These are phyloP conservation scores for Rhyacichthys aspro DNA, from an alignment of 2,797 vertebrate genomes.

Conservation along the genomic window DNA sequence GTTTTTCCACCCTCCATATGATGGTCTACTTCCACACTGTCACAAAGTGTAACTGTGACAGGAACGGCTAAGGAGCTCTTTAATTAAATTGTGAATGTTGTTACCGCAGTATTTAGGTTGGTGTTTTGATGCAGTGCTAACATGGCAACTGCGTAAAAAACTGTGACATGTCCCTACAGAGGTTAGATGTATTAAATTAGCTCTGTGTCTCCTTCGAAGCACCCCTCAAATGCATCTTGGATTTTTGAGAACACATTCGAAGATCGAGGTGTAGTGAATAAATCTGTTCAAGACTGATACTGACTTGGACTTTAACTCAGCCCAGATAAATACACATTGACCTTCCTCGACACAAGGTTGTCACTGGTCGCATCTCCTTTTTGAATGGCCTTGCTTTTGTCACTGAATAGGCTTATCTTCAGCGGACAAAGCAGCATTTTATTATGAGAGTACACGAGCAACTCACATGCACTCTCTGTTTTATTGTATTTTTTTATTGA, in stretches of 20 bases:
- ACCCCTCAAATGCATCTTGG: too few species aligned
- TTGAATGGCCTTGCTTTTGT: constrained; percentile 33
- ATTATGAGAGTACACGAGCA: constrained; percentile 53
- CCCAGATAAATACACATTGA: constrained; percentile 28
- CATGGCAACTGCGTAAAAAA: not conserved
- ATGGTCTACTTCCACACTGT: constrained; percentile 49
- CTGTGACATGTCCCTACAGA: not conserved
- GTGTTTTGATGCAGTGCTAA: constrained; percentile 12
- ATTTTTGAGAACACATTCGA: too few species aligned
- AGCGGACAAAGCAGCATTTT: constrained; percentile 54
- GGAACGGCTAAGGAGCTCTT: constrained; percentile 10
- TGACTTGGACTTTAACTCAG: constrained; percentile 7
- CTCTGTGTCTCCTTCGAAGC: too few species aligned
- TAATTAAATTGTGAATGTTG: constrained; percentile 14
- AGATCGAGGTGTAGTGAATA: too few species aligned
- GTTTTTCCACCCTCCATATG: constrained; percentile 35
- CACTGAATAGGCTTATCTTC: constrained; percentile 57
- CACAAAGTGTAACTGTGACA: constrained; percentile 27
- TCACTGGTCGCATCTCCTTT: constrained; percentile 39
- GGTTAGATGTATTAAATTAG: too few species aligned
- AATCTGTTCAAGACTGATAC: not conserved
- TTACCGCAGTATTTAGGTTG: not conserved
- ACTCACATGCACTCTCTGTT: constrained; percentile 23
- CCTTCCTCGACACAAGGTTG: constrained; percentile 27
- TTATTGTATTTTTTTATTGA: constrained; percentile 61